Conservation (phyloP, 2,888 invertebrate species). For the Cenopis cana region DNA sequence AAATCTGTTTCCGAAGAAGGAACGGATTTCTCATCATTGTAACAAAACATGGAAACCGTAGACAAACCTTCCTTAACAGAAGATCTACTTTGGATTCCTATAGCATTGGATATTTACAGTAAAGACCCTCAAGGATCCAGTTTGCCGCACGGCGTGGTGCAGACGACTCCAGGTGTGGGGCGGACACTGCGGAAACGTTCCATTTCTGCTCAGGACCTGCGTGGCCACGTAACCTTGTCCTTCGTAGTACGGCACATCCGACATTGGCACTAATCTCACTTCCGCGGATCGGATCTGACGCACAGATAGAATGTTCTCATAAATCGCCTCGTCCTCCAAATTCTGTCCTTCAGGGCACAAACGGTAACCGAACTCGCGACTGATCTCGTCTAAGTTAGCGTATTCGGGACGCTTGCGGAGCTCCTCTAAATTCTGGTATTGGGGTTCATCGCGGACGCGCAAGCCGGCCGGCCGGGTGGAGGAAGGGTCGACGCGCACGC, state of each 20-base stretch:
- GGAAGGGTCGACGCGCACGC: slow-evolving; percentile 74
- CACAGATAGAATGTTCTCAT: slow-evolving; percentile 82
- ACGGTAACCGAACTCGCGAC: slow-evolving; percentile 81
- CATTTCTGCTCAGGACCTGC: slow-evolving; percentile 79
- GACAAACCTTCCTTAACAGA: slow-evolving; percentile 22
- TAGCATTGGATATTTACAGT: slow-evolving; percentile 68
- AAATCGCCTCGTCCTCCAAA: slow-evolving; percentile 81
- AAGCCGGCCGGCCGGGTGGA: slow-evolving; percentile 71
- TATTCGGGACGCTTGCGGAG: slow-evolving; percentile 80
- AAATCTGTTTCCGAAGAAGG: neutral
- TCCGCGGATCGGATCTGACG: slow-evolving; percentile 81
- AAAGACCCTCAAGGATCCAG: slow-evolving; percentile 73
- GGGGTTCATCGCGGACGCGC: slow-evolving; percentile 76
- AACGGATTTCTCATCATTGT: too few species aligned
- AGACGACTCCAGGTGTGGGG: slow-evolving; percentile 80
- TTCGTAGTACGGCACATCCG: slow-evolving; percentile 81
- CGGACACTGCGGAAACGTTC: slow-evolving; percentile 82
- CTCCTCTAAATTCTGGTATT: slow-evolving; percentile 80
- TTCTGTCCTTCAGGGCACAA: slow-evolving; percentile 83
- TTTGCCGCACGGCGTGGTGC: slow-evolving; percentile 73
- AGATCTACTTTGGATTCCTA: slow-evolving; percentile 23
- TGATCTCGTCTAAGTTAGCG: slow-evolving; percentile 81
- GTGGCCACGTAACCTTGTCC: slow-evolving; percentile 82
- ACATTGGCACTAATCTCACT: slow-evolving; percentile 82
- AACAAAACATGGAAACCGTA: slow-evolving; percentile 4